Base-by-base conservation (phyloP, 2,888 invertebrate genomes). In the Caenorhabditis sp. region DNA sequence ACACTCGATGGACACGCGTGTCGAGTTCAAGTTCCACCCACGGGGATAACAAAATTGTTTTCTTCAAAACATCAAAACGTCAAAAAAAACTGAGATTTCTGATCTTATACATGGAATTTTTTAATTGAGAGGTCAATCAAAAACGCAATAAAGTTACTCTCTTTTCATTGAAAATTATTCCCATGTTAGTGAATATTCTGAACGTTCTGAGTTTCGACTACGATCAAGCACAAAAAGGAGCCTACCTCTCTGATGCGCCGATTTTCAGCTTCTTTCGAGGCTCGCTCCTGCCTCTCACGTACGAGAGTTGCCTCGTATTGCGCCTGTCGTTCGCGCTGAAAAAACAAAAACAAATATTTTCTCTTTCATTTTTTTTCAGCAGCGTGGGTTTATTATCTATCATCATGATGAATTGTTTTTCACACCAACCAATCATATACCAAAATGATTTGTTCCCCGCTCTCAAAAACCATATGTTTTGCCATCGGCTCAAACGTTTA, bases 271-370 rank as follows among this genome's bases (percentile, higher is more conserved):
- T 78, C 78, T 70, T 74, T 65, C 59, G 43, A 43, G 43, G 43
- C 43, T 14, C 43, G 43, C 43, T 43, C 43, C 43, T 75, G 76
- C 62, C 76, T 76, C 70, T 79, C 77, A 66, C 69, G 73, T 60
- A 66, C 77, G 69, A 79, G 79, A 70, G 73, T 71, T 58, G 69
- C 69, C 62, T 79, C 73, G 76, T 72, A 77, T 51, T 73, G 75
- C 62, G 67, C 72, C 53, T 72, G 72, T 60, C 64, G 70, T 66
- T 78, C 78, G 57, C 66, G 66, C 70, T 75, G 67, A 3, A 68
- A 75, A 23, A 43, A 64, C 64, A 24, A 19, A 51, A 31, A 37
- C 10, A 23, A 58, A 26, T 23, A 8, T 19, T 19, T 43, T 54
- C n/a, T 53, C 49, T 58, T 65, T 65, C 60, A 53, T 54, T 58